These are phyloP conservation scores for Norana najaformis DNA, from an alignment of 2,888 invertebrate genomes.

Conservation along the genomic window DNA sequence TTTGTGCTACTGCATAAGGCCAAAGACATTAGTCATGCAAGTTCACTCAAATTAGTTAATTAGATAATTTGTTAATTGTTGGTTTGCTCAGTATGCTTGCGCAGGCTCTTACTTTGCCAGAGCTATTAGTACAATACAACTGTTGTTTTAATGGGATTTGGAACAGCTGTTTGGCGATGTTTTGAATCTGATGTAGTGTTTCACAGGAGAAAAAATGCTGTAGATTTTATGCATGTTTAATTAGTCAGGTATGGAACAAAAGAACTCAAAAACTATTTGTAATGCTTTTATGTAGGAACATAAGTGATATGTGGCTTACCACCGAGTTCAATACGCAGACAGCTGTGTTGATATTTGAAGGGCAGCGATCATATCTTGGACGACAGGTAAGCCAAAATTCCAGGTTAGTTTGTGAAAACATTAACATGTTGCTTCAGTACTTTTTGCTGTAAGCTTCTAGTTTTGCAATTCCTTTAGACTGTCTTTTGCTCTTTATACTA, in stretches of 20 bases:
- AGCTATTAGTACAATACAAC: not conserved
- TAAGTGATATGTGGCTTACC: slow-evolving; percentile 67
- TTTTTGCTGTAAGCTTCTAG: not conserved
- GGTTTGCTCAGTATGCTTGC: not conserved
- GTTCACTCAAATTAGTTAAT: not conserved
- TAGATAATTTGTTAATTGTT: not conserved
- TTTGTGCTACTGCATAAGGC: not conserved
- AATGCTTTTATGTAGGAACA: slow-evolving; percentile 57
- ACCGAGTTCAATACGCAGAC: slow-evolving; percentile 67
- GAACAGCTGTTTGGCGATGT: not conserved
- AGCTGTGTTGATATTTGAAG: slow-evolving; percentile 53
- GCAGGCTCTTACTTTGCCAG: not conserved
- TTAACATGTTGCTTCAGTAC: not conserved
- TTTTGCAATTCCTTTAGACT: slow-evolving; percentile 3
- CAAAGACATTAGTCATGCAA: not conserved
- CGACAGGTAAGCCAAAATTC: slow-evolving; percentile 66
- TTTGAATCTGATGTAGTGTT: not conserved
- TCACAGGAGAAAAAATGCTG: not conserved
- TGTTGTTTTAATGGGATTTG: not conserved
- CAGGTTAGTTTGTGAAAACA: not conserved
- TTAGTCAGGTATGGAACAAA: not conserved
- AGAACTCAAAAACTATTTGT: not conserved
- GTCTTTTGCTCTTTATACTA: not conserved
- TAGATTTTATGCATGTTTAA: not conserved
- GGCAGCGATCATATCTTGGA: slow-evolving; percentile 63